phyloP scores from a whole-genome alignment of 1,140 invertebrate species.

The Ditylenchus dipsaci region DNA sequence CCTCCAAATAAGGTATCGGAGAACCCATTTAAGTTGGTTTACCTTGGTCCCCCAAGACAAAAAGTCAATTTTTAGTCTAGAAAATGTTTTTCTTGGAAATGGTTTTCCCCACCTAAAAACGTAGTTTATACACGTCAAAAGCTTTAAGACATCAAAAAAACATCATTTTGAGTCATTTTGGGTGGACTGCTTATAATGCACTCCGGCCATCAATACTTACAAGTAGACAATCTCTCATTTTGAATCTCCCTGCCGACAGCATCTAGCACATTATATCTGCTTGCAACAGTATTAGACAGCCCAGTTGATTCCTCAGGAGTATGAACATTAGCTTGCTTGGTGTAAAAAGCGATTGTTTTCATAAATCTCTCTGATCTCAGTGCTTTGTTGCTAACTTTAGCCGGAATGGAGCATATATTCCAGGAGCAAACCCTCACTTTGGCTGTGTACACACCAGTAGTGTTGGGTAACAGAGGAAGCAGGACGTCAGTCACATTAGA shows the following conservation, averaged over 20 bases:
- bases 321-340: neutral
- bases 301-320: neutral
- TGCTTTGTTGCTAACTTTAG: conserved; percentile 33
- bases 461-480: neutral
- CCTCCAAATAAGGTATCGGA: too few relatives aligned
- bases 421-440: conserved; percentile 30
- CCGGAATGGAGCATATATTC: conserved; percentile 30
- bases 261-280: conserved; percentile 3
- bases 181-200: too few relatives aligned
- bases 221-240: conserved; percentile 10
- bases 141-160: too few relatives aligned
- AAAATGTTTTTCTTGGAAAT: too few relatives aligned
- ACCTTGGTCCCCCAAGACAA: too few relatives aligned
- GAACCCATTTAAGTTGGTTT: too few relatives aligned
- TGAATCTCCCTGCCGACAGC: conserved; percentile 18
- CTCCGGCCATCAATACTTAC: too few relatives aligned
- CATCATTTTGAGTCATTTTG: too few relatives aligned
- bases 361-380: conserved; percentile 9
- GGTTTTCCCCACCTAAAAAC: too few relatives aligned
- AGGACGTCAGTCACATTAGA: conserved; percentile 23
- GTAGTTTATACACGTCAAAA: too few relatives aligned
- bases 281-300: neutral
- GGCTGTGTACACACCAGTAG: conserved; percentile 29
- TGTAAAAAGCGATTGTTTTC: conserved; percentile 10
- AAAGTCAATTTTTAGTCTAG: too few relatives aligned